Percentiles rank a stretch among this genome's conserved stretches.
Conservation (phyloP, 2,888 invertebrate species). For the Cheiracanthium punctorium region DNA sequence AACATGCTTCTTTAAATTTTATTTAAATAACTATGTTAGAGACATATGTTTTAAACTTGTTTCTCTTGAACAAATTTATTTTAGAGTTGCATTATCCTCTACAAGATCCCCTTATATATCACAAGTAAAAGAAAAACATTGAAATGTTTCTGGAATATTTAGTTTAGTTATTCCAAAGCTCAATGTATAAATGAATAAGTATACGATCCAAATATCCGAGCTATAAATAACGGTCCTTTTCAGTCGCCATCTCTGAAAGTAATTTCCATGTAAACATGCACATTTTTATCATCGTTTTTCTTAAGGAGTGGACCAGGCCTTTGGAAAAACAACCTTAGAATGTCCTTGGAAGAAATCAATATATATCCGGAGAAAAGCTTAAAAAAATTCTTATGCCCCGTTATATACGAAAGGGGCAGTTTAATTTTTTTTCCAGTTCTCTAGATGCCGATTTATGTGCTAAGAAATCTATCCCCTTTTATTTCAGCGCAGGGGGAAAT, state of each 20-base stretch:
- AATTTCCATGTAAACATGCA: slow-evolving; percentile 19
- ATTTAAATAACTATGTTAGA: too few relatives aligned
- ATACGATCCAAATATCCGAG: not conserved
- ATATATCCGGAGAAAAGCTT: slow-evolving; percentile 43
- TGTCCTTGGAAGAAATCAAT: slow-evolving; percentile 65
- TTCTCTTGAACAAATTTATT: too few relatives aligned
- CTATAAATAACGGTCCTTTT: not conserved
- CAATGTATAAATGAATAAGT: not conserved
- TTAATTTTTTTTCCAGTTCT: slow-evolving; percentile 59
- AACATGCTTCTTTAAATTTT: too few relatives aligned
- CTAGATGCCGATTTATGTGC: slow-evolving; percentile 65
- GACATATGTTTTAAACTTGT: too few relatives aligned
- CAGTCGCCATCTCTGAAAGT: not conserved
- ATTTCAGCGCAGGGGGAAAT: slow-evolving; percentile 53
- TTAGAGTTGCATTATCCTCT: too few relatives aligned
- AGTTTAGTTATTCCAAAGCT: too few relatives aligned
- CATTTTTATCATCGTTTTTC: slow-evolving; percentile 24
- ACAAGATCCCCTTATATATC: too few relatives aligned
- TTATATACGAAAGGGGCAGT: slow-evolving; percentile 64
- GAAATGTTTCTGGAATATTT: too few relatives aligned
- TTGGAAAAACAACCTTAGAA: slow-evolving; percentile 56
- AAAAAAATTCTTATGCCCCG: slow-evolving; percentile 55
- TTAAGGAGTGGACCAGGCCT: not conserved
- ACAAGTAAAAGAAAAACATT: too few relatives aligned
- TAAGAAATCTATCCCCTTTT: slow-evolving; percentile 63